Percentiles rank a stretch among this genome's conserved stretches.
Evolutionary conservation across 2,113 vertebrate species (phyloP).

Genomic region (Chitala chitala): DNA sequence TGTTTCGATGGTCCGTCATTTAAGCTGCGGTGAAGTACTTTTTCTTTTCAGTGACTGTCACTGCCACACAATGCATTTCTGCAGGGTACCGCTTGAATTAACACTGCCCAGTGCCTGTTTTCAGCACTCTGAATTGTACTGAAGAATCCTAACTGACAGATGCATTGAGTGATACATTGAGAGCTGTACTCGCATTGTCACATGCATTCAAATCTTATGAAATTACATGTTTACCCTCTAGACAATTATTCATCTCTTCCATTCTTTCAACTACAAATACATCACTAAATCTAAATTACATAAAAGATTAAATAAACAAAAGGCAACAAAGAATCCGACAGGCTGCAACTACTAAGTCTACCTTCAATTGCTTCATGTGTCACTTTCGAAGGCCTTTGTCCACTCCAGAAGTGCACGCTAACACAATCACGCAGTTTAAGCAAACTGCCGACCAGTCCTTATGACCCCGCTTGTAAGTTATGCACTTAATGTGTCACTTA

Average conservation of each 20-base stretch:
- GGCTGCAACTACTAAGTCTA: background rate
- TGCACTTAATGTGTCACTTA: background rate
- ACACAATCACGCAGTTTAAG: background rate
- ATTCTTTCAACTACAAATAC: conserved; percentile 16
- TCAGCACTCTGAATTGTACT: background rate
- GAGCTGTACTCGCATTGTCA: background rate
- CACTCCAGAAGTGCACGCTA: background rate
- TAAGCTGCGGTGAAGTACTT: background rate
- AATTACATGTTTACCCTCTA: conserved; percentile 19
- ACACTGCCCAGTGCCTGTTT: background rate
- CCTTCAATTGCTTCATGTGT: background rate
- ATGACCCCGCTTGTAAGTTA: background rate
- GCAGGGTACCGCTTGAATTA: conserved; percentile 4
- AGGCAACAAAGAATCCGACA: background rate
- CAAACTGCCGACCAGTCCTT: conserved; percentile 2
- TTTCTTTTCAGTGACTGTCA: conserved; percentile 10
- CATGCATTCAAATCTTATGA: conserved; percentile 18
- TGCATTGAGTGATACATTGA: conserved; percentile 12
- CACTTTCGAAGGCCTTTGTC: background rate
- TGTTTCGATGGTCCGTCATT: background rate
- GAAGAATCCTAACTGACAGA: background rate
- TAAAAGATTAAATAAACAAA: conserved; percentile 14
- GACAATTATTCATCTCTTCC: conserved; percentile 13
- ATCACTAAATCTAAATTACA: conserved; percentile 19
- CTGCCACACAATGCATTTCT: background rate